A percentile compares a stretch with the other conserved stretches of the same genome.
Conservation (phyloP, 1,140 invertebrate genomes). For the Proales similis region DNA sequence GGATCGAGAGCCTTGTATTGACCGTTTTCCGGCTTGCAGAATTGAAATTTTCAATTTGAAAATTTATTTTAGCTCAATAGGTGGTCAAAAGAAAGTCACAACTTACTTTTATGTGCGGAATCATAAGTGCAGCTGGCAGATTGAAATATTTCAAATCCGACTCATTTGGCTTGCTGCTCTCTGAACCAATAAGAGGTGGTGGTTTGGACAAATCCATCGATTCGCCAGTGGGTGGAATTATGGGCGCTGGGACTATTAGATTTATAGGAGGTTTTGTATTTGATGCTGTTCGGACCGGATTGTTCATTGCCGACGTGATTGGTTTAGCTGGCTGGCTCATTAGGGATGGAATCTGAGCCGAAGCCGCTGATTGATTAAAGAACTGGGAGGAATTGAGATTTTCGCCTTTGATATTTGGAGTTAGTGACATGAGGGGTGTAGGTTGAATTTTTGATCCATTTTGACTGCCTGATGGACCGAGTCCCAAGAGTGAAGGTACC, state of each 20-base stretch:
- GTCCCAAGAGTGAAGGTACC: conserved; percentile 39
- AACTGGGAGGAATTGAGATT: conserved; percentile 14
- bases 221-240: conserved; percentile 43
- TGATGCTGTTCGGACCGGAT: conserved; percentile 39
- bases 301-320: too few species aligned
- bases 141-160: conserved; percentile 80
- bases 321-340: too few species aligned
- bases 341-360: not conserved
- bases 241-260: conserved; percentile 8
- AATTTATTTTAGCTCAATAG: conserved; percentile 5
- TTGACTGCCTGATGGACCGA: conserved; percentile 38
- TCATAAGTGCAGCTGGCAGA: conserved; percentile 87
- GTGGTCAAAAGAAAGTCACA: not conserved
- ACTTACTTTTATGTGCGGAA: conserved; percentile 75
- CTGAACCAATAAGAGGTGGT: too few species aligned
- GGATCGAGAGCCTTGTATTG: conserved; percentile 83
- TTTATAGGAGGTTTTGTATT: conserved; percentile 40
- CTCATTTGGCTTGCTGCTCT: conserved; percentile 9
- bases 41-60: conserved; percentile 39
- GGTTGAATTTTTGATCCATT: conserved; percentile 40
- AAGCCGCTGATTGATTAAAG: not conserved
- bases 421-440: conserved; percentile 26
- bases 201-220: conserved; percentile 59
- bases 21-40: conserved; percentile 70
- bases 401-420: not conserved